Percentiles rank a stretch among this genome's conserved stretches.
Evolutionary conservation across 2,797 vertebrate species (phyloP).

Genomic region (Anomalospiza imberbis): DNA sequence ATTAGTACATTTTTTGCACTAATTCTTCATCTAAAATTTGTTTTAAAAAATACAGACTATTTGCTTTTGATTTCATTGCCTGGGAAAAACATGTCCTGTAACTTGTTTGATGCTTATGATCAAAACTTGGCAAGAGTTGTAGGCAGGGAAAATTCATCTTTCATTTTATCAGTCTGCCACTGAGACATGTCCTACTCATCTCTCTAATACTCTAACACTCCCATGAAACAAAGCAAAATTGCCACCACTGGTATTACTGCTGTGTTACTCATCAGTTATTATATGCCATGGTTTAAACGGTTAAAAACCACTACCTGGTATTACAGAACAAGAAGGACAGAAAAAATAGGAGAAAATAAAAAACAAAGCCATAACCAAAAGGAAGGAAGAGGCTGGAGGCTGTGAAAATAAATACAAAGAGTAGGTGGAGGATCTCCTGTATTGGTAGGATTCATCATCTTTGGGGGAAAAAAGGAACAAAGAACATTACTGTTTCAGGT

Average conservation of each 20-base stretch:
- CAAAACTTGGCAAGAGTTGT: conserved; percentile 54
- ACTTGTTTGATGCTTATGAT: conserved; percentile 28
- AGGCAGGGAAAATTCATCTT: conserved; percentile 43
- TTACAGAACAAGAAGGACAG: conserved; percentile 20
- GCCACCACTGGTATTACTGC: conserved; percentile 57
- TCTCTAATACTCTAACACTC: conserved; percentile 32
- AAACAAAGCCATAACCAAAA: neutral
- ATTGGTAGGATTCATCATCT: neutral
- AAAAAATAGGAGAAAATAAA: neutral
- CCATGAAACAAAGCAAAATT: conserved; percentile 67
- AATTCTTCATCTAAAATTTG: neutral
- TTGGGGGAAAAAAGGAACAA: neutral
- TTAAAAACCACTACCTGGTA: conserved; percentile 61
- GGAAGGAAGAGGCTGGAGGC: conserved; percentile 34
- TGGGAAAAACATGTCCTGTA: neutral
- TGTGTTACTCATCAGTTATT: conserved; percentile 61
- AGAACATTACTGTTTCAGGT: neutral
- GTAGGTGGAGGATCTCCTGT: neutral
- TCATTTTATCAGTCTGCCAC: conserved; percentile 21
- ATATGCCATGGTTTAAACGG: conserved; percentile 23
- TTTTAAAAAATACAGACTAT: neutral
- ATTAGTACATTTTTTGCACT: neutral
- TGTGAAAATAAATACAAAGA: conserved; percentile 19
- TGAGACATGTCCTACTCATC: conserved; percentile 39
- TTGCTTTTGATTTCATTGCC: neutral